A percentile compares a stretch with the other conserved stretches of the same genome.
Conservation (phyloP, 1,140 invertebrate genomes). For the Drosophila obscura region DNA sequence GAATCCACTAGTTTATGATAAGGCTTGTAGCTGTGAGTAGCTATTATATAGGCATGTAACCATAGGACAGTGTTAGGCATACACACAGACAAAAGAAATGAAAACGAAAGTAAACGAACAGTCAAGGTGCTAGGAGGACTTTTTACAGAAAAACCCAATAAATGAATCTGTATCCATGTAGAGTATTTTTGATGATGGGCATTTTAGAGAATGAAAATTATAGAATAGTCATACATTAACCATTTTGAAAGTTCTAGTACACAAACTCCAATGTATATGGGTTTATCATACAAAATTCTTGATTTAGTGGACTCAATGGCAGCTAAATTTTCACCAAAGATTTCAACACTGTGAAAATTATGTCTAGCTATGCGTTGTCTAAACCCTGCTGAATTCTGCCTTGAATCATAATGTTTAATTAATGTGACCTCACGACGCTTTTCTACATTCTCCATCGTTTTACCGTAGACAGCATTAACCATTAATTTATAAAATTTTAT, state of each 20-base stretch:
- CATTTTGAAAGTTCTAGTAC: slow-evolving; percentile 1
- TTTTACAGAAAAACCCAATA: no score
- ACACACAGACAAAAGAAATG: no score
- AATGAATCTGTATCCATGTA: slow-evolving; percentile 2
- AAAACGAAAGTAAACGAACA: no score
- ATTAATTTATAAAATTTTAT: slow-evolving; percentile 1
- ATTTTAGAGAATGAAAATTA: slow-evolving; percentile 3
- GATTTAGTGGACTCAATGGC: neutral
- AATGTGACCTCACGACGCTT: neutral
- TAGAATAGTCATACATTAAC: slow-evolving; percentile 1
- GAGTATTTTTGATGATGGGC: neutral
- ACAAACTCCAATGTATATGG: neutral
- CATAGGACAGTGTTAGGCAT: no score
- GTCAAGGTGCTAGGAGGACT: no score
- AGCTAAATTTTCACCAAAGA: neutral
- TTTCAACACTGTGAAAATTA: slow-evolving; percentile 15
- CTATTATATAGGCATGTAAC: no score
- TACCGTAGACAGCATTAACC: neutral
- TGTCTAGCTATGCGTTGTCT: slow-evolving; percentile 7
- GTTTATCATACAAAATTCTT: neutral
- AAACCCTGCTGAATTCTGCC: neutral
- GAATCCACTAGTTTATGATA: no score
- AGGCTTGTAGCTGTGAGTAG: no score
- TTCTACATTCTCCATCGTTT: slow-evolving; percentile 3
- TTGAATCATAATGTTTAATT: neutral